These are phyloP conservation scores for Acronicta aceris DNA, from an alignment of 2,888 invertebrate species.

Conservation along the genomic window DNA sequence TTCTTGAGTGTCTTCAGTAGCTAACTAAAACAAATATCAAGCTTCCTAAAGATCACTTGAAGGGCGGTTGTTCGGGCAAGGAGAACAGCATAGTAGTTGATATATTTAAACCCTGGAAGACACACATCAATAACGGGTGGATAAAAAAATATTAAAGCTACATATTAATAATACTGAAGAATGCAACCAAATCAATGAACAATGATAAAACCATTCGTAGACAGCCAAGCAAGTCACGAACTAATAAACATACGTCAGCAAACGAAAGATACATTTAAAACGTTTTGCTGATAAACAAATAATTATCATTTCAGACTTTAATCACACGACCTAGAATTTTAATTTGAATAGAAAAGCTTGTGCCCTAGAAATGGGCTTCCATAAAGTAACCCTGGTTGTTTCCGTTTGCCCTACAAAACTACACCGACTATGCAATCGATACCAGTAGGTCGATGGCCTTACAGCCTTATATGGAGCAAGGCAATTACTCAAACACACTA, in stretches of 20 bases:
- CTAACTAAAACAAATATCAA: no score
- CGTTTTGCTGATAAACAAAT: slow-evolving; percentile 18
- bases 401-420: slow-evolving; percentile 72
- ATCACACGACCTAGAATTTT: slow-evolving; percentile 57
- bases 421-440: slow-evolving; percentile 67
- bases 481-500: slow-evolving; percentile 59
- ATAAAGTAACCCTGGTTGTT: slow-evolving; percentile 54
- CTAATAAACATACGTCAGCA: slow-evolving; percentile 5
- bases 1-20: no score
- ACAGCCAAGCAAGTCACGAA: slow-evolving; percentile 1
- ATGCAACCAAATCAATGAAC: neutral
- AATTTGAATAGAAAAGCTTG: slow-evolving; percentile 50
- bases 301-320: slow-evolving; percentile 16
- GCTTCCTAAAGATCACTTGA: no score
- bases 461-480: slow-evolving; percentile 67
- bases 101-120: no score
- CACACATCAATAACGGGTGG: no score
- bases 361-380: slow-evolving; percentile 57
- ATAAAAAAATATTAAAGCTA: no score
- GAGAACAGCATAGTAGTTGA: neutral
- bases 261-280: neutral
- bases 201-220: neutral
- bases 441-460: slow-evolving; percentile 72
- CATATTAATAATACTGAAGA: neutral
- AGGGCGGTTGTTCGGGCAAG: no score